Base-by-base conservation (phyloP, 2,113 vertebrate species). In the Python bivittatus region DNA sequence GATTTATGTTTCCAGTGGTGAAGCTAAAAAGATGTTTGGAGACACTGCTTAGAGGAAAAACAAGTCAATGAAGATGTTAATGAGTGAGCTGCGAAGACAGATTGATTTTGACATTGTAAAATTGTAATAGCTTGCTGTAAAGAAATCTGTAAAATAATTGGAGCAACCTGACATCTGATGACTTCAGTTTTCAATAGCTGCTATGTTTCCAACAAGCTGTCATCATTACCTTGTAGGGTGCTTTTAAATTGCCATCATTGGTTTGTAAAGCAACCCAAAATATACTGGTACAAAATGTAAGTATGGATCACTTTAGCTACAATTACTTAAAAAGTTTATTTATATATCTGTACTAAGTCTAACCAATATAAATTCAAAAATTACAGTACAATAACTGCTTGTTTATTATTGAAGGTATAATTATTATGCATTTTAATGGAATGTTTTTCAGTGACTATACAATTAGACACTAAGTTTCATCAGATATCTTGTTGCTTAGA, bases 21-120 rank as follows among this genome's bases (percentile, higher is more conserved):
- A 93, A 93, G 92, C 25, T 97, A 94, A 95, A 94, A 91, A 95
- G 61, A 94, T 86, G 93, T 93, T 91, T 91, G 94, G 95, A 91
- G 96, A 96, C 94, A 96, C n/a, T 94, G 93, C 95, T 95, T 83
- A 88, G 89, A 94, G 94, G 95, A 96, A 96, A 86, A 95, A 92
- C 61, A 94, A 92, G 95, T 96, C 96, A 95, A 95, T 96, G 95
- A 96, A 96, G 95, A 97, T 93, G 94, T 96, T 97, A 97, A 97
- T 96, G 96, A 94, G 92, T 86, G 94, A 94, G 92, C 95, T 91
- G 54, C 52, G 93, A 91, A 95, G 93, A 88, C 94, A 94, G 95
- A 90, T 91, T 94, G 92, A 96, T 95, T 96, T 93, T 95, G 89
- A 95, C 92, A 96, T 95, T 92, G 95, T 92, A 95, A 93, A 91